phyloP scores from a whole-genome alignment of 2,113 vertebrate genomes.

The Prunella fulvescens region DNA sequence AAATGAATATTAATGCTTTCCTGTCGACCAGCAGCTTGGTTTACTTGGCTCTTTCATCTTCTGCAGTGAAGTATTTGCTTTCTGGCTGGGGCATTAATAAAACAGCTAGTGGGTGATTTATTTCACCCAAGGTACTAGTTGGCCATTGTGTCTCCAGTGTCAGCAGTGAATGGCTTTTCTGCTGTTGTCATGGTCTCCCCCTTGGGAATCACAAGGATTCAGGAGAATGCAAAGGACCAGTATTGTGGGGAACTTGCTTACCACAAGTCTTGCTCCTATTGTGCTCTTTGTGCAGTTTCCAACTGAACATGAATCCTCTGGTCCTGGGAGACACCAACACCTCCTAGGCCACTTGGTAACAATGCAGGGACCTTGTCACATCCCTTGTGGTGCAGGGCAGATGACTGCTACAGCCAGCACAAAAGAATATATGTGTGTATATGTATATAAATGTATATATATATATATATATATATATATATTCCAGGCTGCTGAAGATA shows the following conservation, averaged over 20 bases:
- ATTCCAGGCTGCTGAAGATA: neutral
- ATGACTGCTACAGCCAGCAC: neutral
- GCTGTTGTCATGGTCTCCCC: slow-evolving; percentile 57
- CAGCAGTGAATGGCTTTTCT: slow-evolving; percentile 48
- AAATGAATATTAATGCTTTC: slow-evolving; percentile 55
- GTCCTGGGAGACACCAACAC: slow-evolving; percentile 25
- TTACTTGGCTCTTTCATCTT: slow-evolving; percentile 45
- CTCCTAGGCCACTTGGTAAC: neutral
- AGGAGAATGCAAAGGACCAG: neutral
- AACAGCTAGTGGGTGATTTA: slow-evolving; percentile 36
- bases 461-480: neutral
- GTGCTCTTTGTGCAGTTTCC: slow-evolving; percentile 3
- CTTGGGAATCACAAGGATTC: slow-evolving; percentile 38
- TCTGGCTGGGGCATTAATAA: slow-evolving; percentile 29
- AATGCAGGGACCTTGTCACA: neutral
- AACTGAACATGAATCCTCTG: neutral
- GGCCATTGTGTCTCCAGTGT: slow-evolving; percentile 34
- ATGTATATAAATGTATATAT: neutral
- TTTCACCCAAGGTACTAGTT: slow-evolving; percentile 38
- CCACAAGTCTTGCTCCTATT: neutral
- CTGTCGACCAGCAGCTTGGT: neutral
- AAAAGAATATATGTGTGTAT: neutral
- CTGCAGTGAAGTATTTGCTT: slow-evolving; percentile 27
- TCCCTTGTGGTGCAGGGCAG: neutral
- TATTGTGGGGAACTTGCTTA: neutral